Percentiles rank a stretch among this genome's conserved stretches.
These are phyloP conservation scores for Pogonomyrmex californicus DNA, from an alignment of 1,140 invertebrate genomes.

Conservation along the genomic window DNA sequence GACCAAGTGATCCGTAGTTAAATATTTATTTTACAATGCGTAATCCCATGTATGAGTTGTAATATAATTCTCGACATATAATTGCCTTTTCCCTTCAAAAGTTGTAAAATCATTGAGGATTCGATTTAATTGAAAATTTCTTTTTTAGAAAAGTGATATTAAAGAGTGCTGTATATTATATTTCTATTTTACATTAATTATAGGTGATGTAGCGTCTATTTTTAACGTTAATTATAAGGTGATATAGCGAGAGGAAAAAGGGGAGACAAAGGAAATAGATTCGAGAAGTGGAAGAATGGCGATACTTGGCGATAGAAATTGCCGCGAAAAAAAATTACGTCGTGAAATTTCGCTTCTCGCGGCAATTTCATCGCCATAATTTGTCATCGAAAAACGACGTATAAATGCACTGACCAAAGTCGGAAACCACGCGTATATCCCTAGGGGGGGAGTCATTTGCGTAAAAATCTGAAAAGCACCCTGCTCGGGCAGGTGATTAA, in stretches of 20 bases:
- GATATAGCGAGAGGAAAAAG: background rate
- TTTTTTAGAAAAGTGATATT: background rate
- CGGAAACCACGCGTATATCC: background rate
- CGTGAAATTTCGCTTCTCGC: conserved; percentile 29
- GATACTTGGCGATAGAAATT: conserved; percentile 13
- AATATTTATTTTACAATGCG: conserved; percentile 41
- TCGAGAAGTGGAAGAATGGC: conserved; percentile 11
- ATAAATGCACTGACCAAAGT: conserved; percentile 48
- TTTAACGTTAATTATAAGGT: conserved; percentile 16
- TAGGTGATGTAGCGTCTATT: background rate
- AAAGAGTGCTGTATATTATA: background rate
- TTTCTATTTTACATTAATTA: background rate
- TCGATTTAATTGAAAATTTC: background rate
- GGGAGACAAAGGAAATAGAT: background rate
- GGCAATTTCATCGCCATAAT: conserved; percentile 38
- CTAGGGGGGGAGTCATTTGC: conserved; percentile 22
- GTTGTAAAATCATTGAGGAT: background rate
- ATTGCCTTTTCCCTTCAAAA: background rate
- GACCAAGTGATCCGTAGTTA: conserved; percentile 51
- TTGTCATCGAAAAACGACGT: conserved; percentile 58
- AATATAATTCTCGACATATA: conserved; percentile 28
- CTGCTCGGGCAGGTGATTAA: conserved; percentile 43
- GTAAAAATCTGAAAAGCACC: conserved; percentile 57
- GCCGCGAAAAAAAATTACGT: conserved; percentile 17
- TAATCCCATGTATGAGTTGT: conserved; percentile 34